Evolutionary conservation across 2,888 invertebrate species (phyloP).

Genomic region (Lithophane socia): DNA sequence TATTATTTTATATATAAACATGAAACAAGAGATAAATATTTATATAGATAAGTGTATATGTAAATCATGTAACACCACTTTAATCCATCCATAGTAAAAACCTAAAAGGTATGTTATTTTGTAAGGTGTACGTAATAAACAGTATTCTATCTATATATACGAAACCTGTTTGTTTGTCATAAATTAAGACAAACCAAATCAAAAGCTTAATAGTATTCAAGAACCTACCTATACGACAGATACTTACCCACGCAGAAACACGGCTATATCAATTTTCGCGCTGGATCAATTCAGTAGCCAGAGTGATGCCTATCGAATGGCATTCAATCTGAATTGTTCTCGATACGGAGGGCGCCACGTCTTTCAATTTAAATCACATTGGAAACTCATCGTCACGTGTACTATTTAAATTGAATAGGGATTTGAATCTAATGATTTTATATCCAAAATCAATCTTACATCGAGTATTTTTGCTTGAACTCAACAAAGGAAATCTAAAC

Average conservation of each 20-base stretch:
- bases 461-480: conserved; percentile 23
- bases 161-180: conserved; percentile 36
- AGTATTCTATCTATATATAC: not conserved
- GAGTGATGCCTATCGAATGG: conserved; percentile 49
- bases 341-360: conserved; percentile 50
- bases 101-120: too few species aligned
- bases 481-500: conserved; percentile 22
- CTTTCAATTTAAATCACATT: conserved; percentile 56
- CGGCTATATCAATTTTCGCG: conserved; percentile 35
- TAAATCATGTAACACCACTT: too few species aligned
- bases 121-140: too few species aligned
- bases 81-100: too few species aligned
- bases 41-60: too few species aligned
- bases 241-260: not conserved
- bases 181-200: conserved; percentile 7
- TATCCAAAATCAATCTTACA: conserved; percentile 25
- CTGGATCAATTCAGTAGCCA: conserved; percentile 38
- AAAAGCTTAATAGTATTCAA: not conserved
- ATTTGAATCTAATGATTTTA: conserved; percentile 52
- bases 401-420: conserved; percentile 42
- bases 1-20: too few species aligned
- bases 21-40: too few species aligned
- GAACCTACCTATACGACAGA: not conserved
- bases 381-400: conserved; percentile 35
- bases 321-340: conserved; percentile 61